Evolutionary conservation across 2,888 invertebrate genomes (phyloP).

Genomic region (Leptinotarsa tumamoca): DNA sequence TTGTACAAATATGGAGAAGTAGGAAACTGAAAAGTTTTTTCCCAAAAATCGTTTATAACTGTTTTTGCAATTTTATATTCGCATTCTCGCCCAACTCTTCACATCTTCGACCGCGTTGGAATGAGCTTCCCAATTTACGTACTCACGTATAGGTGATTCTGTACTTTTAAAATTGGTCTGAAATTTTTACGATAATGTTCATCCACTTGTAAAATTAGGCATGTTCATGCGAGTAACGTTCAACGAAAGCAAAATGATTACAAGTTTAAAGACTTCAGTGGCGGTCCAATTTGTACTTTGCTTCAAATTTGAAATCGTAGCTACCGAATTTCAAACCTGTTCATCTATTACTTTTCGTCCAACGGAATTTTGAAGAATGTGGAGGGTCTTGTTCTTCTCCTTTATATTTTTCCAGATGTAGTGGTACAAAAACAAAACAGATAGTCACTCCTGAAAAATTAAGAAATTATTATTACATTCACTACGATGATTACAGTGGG

Average conservation of each 20-base stretch:
- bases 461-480: no score
- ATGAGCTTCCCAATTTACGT: background rate
- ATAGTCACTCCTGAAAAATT: no score
- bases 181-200: constrained; percentile 36
- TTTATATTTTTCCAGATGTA: no score
- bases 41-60: no score
- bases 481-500: no score
- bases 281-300: background rate
- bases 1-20: no score
- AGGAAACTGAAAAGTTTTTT: no score
- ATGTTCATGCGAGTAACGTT: constrained; percentile 31
- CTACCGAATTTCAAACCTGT: no score
- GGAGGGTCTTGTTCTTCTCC: no score
- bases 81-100: background rate
- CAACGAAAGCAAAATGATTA: background rate
- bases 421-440: no score
- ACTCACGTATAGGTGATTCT: background rate
- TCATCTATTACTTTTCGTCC: no score
- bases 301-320: background rate
- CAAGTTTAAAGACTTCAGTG: constrained; percentile 8
- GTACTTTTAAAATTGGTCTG: constrained; percentile 30
- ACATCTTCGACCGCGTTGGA: background rate
- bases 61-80: background rate
- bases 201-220: constrained; percentile 34
- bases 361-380: no score